Evolutionary conservation across 2,888 invertebrate genomes (phyloP).

Genomic region (Cynaeus angustus): DNA sequence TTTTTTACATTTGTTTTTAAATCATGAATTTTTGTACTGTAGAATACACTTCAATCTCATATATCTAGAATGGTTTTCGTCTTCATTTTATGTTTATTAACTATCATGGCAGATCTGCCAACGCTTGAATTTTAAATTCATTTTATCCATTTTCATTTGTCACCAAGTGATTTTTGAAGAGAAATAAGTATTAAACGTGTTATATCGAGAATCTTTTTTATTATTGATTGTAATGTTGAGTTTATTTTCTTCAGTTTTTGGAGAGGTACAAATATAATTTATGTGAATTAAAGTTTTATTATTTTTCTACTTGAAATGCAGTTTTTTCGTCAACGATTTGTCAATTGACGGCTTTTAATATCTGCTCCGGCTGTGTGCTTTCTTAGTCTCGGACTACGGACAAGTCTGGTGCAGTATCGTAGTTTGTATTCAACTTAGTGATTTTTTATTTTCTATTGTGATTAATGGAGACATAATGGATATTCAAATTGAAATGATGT

Average conservation of each 20-base stretch:
- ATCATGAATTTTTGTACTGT: constrained; percentile 33
- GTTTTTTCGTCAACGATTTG: constrained; percentile 10
- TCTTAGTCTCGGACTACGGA: constrained; percentile 20
- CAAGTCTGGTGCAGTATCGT: constrained; percentile 40
- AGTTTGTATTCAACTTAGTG: constrained; percentile 39
- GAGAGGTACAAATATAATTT: constrained; percentile 46
- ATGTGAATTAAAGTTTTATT: constrained; percentile 40
- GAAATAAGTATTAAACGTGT: constrained; percentile 43
- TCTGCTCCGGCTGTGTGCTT: constrained; percentile 16
- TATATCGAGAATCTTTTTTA: constrained; percentile 43
- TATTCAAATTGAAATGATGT: constrained; percentile 38
- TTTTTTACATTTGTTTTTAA: constrained; percentile 47
- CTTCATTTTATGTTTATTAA: constrained; percentile 16
- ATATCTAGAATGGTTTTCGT: constrained; percentile 44
- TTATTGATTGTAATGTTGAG: constrained; percentile 31
- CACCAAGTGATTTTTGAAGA: constrained; percentile 21
- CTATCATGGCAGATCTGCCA: constrained; percentile 4
- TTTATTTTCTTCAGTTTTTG: constrained; percentile 37
- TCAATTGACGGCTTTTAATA: constrained; percentile 30
- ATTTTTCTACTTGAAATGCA: constrained; percentile 37
- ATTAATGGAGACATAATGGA: constrained; percentile 45
- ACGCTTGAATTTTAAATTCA: constrained; percentile 12
- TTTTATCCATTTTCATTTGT: constrained; percentile 33
- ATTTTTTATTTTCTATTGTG: constrained; percentile 44
- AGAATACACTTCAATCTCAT: constrained; percentile 34